Evolutionary conservation across 2,797 vertebrate species (phyloP), one percentile per base, ranked within the genome.

Genomic region (Poeciliopsis presidionis): DNA sequence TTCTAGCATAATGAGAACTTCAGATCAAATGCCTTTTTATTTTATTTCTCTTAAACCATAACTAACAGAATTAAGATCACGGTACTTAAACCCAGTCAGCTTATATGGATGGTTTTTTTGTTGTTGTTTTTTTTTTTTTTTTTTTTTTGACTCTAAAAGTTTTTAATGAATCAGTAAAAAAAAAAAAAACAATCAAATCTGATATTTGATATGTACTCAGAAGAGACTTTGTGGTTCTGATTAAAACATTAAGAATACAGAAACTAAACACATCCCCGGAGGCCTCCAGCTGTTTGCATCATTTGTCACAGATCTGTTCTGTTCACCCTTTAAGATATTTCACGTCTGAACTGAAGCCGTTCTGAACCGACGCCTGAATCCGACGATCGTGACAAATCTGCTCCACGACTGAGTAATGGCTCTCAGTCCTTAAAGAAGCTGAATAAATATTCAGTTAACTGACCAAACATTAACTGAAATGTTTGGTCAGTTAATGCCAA

Each of bases 1-100:
- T 70, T 28, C 39, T 70, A 25, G 43, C 67, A 45, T 45, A 45
- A 45, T 45, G 41, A 45, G 41, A n/a, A n/a, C 67, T 45, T 70
- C 41, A 70, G 67, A 6, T 70, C 67, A 70, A 45, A 70, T 28
- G 41, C 41, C n/a, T 70, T 70, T 69, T 67, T 11, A 30, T 30
- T 55, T 55, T 55, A 9, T 55, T 55, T 30, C 5, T 59, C 33
- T 61, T 57, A 57, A 33, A n/a, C 12, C 25, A 28, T 45, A 7
- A 13, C 41, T 70, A 7, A 45, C 43, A 45, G 5, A 45, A 28
- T 45, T 43, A n/a, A 45, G 22, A 45, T n/a, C 7, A n/a, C 12
- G 4, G 13, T 28, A 13, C n/a, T 45, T 70, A 28, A 25, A 69
- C 16, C 63, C 63, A 7, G 8, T 65, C 63, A 22, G 63, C 63